phyloP scores from a whole-genome alignment of 2,797 vertebrate genomes.

The Anguilla marmorata region DNA sequence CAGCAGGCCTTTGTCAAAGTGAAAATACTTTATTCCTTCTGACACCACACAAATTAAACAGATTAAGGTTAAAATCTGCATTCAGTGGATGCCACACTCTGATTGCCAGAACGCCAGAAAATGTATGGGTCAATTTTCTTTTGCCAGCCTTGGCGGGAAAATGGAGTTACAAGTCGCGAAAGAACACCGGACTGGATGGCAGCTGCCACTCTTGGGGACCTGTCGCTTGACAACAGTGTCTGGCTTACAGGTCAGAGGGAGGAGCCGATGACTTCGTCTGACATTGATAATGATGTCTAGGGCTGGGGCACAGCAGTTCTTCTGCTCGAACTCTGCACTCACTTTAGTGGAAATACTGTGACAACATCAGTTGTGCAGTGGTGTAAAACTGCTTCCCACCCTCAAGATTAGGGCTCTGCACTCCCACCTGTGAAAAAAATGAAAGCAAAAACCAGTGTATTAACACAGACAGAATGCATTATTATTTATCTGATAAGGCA shows the following conservation, averaged over 20 bases:
- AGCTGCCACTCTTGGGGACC: conserved; percentile 14
- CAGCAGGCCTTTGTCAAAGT: no score
- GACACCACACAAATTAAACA: no score
- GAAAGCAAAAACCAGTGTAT: no score
- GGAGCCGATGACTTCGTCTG: not conserved
- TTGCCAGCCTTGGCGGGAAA: not conserved
- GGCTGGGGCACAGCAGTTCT: not conserved
- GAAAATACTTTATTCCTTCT: no score
- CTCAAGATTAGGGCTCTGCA: not conserved
- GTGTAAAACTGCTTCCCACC: not conserved
- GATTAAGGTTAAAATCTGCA: no score
- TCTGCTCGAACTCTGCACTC: not conserved
- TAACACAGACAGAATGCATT: no score
- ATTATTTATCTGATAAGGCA: no score
- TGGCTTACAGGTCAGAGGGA: not conserved
- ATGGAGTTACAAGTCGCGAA: not conserved
- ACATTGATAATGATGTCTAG: not conserved
- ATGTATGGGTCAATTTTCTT: not conserved
- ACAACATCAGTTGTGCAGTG: not conserved
- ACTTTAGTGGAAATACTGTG: not conserved
- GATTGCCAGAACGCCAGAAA: not conserved
- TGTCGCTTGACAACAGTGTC: not conserved
- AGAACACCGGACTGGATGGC: not conserved
- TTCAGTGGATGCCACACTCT: no score
- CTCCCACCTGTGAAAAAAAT: not conserved